Evolutionary conservation across 2,888 invertebrate species (phyloP).

Genomic region (Heliconius charithonia): DNA sequence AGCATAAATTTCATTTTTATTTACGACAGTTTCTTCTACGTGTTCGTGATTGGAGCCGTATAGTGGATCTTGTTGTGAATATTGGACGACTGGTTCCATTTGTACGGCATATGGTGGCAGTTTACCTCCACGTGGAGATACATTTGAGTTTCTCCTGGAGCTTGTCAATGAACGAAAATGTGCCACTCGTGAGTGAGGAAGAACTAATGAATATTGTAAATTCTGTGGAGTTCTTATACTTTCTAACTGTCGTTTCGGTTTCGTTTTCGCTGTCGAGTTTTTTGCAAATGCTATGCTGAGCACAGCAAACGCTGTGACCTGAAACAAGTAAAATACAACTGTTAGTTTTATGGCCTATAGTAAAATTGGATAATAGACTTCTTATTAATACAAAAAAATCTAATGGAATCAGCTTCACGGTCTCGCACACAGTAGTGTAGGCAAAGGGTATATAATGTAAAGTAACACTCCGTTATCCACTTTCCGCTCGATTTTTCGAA

Average conservation of each 20-base stretch:
- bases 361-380: background rate
- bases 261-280: constrained; percentile 76
- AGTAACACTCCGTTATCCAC: too few relatives aligned
- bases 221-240: constrained; percentile 83
- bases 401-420: too few relatives aligned
- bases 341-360: background rate
- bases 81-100: constrained; percentile 91
- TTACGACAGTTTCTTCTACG: constrained; percentile 71
- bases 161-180: constrained; percentile 79
- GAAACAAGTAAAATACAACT: constrained; percentile 66
- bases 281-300: constrained; percentile 79
- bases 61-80: constrained; percentile 90
- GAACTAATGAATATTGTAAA: constrained; percentile 84
- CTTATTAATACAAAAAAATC: background rate
- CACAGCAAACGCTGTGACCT: constrained; percentile 84
- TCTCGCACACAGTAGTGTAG: too few relatives aligned
- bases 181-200: constrained; percentile 82
- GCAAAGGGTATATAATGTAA: too few relatives aligned
- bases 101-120: constrained; percentile 90
- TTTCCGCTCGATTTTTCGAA: too few relatives aligned
- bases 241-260: constrained; percentile 81
- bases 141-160: constrained; percentile 80
- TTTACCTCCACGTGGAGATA: constrained; percentile 73
- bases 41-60: constrained; percentile 85
- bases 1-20: constrained; percentile 77